Base-by-base conservation (phyloP, 2,797 vertebrate species). In the Eulemur mongoz region DNA sequence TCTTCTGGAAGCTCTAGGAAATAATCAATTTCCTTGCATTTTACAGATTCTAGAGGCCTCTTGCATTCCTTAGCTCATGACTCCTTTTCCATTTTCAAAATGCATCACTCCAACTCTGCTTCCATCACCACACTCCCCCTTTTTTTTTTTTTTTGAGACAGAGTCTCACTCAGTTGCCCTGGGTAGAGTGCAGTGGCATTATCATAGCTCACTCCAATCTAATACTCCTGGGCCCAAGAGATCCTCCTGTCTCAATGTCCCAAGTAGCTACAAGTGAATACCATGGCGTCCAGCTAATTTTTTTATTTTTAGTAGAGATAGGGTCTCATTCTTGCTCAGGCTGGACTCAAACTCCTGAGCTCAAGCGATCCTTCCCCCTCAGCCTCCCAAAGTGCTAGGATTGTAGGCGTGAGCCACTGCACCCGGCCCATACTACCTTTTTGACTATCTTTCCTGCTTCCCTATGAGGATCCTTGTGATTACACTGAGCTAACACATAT, bases 31-130 rank as follows among this genome's bases (percentile, higher is more conserved):
- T 79, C 45, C 14, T 93, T 93, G 35, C 20, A 23, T 92, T 84
- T 89, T 84, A 35, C 22, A 82, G 38, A n/a, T 92, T 69, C 78
- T 80, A 73, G 76, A 92, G 38, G 25, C 40, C 76, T 89, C 18
- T 25, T 84, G 54, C 79, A 70, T 84, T 83, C 52, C 50, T 76
- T 83, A 61, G 45, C 52, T 85, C 23, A 30, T 63, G 30, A 35
- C 23, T 82, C n/a, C 65, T 76, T 59, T 76, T 83, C 75, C 48
- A 17, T 89, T 72, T 95, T 92, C 52, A 89, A 70, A 92, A 23
- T 78, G 11, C 10, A 45, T 78, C 72, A 84, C 65, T 93, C 54
- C 54, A 54, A 13, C 79, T 89, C 32, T 73, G 38, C n/a, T 57
- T 93, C 73, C 72, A 8, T 85, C 40, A 79, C 79, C 63, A 63